phyloP scores from a whole-genome alignment of 2,113 vertebrate genomes.

The Coregonus clupeaformis region DNA sequence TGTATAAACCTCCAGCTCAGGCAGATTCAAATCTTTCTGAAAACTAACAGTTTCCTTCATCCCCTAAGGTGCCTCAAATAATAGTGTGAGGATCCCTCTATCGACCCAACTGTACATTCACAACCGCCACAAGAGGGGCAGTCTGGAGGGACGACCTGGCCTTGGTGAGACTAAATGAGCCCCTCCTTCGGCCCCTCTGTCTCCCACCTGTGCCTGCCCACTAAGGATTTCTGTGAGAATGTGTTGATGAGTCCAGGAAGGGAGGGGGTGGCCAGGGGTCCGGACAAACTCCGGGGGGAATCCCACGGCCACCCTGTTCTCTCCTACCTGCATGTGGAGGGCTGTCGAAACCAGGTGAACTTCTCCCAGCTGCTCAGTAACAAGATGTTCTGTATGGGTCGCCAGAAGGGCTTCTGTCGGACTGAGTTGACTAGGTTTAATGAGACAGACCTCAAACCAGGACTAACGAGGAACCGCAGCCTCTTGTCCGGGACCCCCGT shows the following conservation, averaged over 20 bases:
- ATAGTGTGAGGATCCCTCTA: slow-evolving; percentile 19
- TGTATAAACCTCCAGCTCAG: too few relatives aligned
- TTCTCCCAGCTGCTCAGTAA: slow-evolving; percentile 75
- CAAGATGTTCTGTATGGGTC: slow-evolving; percentile 82
- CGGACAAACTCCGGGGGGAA: background rate
- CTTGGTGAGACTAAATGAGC: slow-evolving; percentile 71
- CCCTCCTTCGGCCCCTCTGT: slow-evolving; percentile 54
- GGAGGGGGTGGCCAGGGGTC: slow-evolving; percentile 47
- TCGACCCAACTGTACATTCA: slow-evolving; percentile 62
- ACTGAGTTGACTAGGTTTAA: background rate
- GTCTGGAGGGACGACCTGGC: slow-evolving; percentile 76
- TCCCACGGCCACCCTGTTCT: slow-evolving; percentile 25
- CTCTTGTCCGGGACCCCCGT: slow-evolving; percentile 74
- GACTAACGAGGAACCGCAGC: background rate
- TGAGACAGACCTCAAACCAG: background rate
- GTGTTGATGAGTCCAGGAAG: slow-evolving; percentile 74
- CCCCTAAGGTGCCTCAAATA: background rate
- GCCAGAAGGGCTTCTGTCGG: background rate
- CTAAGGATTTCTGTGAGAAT: slow-evolving; percentile 84
- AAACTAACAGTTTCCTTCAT: too few relatives aligned
- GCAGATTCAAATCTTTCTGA: too few relatives aligned
- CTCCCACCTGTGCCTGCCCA: slow-evolving; percentile 80
- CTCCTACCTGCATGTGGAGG: slow-evolving; percentile 65
- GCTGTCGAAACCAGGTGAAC: slow-evolving; percentile 73
- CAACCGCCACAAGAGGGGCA: slow-evolving; percentile 48